Base-by-base conservation (phyloP, 2,888 invertebrate species). In the Lasius fuliginosus region DNA sequence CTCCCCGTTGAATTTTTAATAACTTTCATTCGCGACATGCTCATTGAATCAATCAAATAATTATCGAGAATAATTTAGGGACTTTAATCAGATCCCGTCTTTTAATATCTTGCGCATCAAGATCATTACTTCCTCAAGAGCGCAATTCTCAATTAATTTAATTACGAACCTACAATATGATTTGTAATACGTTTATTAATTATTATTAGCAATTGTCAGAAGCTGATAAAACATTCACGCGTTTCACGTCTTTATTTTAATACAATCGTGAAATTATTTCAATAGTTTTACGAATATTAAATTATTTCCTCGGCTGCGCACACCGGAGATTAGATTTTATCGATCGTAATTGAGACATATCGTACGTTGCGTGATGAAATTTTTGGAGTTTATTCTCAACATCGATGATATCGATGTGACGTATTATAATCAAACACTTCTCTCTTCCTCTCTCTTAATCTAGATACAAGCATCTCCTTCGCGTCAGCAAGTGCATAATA, bases 401-500 rank as follows among this genome's bases (percentile, higher is more conserved):
- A 58, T 69, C 30, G 42, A 30, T 40, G 77, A 65, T 65, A 23
- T 12, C 27, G 15, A 12, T 40, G 40, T 76, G 56, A 68, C 40
- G 53, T 77, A 68, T 58, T 77, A 77, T 56, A 77, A 77, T 15
- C 58, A 68, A 69, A 69, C 67, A 56, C 12, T 15, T 46, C 12
- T 46, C 3, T 46, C 15, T 12, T 12, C 12, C 40, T 23, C 15
- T 46, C 46, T 46, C 27, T 23, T 42, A 42, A 42, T 77, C 58
- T 68, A 77, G 69, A 77, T 77, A 68, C 30, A 77, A 77, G 77
- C 42, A n/a, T 36, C 42, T 12, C 36, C 56, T 56, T 27, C 46
- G 60, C 33, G 9, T 53, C 30, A 58, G 40, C 74, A 73, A 84
- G 76, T 82, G 81, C 65, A 69, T 74, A 60, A 64, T 42, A 60